Base-by-base conservation (phyloP, 64 coral and sea anemone species). In the Pocillopora verrucosa region DNA sequence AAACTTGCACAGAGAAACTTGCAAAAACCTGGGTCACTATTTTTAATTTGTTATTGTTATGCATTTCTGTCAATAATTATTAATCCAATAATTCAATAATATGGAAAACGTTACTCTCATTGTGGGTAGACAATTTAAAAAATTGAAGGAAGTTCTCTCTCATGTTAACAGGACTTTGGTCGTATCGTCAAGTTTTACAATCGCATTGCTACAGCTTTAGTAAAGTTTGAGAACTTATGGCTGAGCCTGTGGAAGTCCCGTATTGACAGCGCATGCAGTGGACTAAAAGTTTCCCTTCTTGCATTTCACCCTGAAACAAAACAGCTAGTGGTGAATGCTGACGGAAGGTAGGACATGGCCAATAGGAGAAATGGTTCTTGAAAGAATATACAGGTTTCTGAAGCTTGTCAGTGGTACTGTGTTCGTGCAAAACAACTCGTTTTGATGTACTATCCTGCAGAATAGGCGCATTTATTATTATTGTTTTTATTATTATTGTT, bases 301-400 rank as follows among this genome's bases (percentile, higher is more conserved):
- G 72, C 88, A 15, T 88, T 82, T 74, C 88, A 99, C 59, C 84
- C 88, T 34, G 91, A 92, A 78, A 93, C 93, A 76, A 93, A 88
- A 65, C 90, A 93, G 73, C 83, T 99, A 59, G 45, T 99, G 62
- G 97, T 99, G 11, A 99, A 99, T 86, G 97, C 97, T 78, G 97
- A 99, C 87, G 97, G 94, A 61, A 95, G 97, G 97, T 99, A 15
- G 73, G 75, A 35, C 67, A 20, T 65, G 5, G 9, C 12, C 0
- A 15, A 10, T 0, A 41, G 2, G 24, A 22, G 5, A 67, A 56
- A 30, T 30, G 30, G 30, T 30, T 72, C 9, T 2, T 63, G 61
- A 37, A 3, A 13, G 22, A 4, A 65, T n/a, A 65, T 83, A 24
- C 22, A 25, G 7, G 41, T 51, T 51, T 51, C 7, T 30, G 30